Conservation (phyloP, 2,797 vertebrate genomes). For the Thalassophryne amazonica region DNA sequence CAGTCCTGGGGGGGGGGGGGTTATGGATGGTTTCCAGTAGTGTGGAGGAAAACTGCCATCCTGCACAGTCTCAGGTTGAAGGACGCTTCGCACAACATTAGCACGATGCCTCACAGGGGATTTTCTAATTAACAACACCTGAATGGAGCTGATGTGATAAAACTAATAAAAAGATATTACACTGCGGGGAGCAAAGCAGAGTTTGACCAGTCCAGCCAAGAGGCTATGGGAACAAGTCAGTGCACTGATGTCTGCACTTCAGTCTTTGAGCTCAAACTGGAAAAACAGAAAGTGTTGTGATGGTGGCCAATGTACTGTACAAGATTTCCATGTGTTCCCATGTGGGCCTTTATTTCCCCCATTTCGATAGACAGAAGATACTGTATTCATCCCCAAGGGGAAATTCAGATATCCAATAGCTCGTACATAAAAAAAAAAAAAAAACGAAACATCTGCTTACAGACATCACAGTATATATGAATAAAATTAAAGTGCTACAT, state of each 20-base stretch:
- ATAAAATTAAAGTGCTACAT: too few species aligned
- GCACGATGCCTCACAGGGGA: conserved; percentile 9
- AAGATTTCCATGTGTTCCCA: too few species aligned
- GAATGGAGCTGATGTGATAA: conserved; percentile 14
- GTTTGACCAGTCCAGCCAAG: neutral
- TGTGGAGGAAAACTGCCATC: conserved; percentile 18
- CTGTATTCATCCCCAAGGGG: too few species aligned
- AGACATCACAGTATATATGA: too few species aligned
- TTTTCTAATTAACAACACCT: conserved; percentile 1
- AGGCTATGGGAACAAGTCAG: neutral
- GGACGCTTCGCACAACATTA: conserved; percentile 25
- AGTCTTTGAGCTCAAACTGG: neutral
- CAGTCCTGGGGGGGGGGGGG: conserved; percentile 14
- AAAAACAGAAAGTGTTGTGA: neutral
- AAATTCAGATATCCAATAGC: too few species aligned
- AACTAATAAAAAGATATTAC: conserved; percentile 27
- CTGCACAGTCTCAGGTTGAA: conserved; percentile 20
- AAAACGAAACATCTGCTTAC: too few species aligned
- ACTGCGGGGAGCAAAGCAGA: neutral
- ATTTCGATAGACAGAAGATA: too few species aligned
- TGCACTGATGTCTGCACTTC: neutral
- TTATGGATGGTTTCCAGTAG: conserved; percentile 30
- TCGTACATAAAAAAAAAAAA: too few species aligned
- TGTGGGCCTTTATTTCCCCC: too few species aligned
- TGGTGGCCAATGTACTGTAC: neutral